These are phyloP conservation scores for Collichthys lucidus DNA, from an alignment of 2,113 vertebrate species.

Conservation along the genomic window DNA sequence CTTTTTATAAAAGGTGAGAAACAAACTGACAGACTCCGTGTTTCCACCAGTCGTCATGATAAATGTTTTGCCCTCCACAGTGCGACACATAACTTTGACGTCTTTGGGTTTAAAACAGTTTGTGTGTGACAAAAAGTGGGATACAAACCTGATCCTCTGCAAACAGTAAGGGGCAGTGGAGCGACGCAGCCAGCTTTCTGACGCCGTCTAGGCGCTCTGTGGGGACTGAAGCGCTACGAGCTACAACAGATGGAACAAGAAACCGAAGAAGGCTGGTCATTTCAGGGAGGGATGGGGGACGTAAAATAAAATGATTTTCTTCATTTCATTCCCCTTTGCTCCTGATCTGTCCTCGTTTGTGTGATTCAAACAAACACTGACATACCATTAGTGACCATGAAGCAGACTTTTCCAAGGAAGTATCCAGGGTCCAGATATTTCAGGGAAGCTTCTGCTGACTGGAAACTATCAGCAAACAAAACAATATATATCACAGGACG, in stretches of 20 bases:
- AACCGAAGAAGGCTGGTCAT: background rate
- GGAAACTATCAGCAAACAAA: conserved; percentile 68
- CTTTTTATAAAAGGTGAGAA: background rate
- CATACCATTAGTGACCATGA: conserved; percentile 83
- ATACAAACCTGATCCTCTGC: conserved; percentile 82
- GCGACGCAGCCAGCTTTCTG: conserved; percentile 77
- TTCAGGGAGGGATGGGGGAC: background rate
- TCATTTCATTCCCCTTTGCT: background rate
- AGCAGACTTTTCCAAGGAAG: conserved; percentile 86
- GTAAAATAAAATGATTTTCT: background rate
- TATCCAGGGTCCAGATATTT: conserved; percentile 80
- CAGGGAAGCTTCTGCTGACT: conserved; percentile 76
- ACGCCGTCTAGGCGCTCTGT: conserved; percentile 72
- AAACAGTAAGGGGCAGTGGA: conserved; percentile 81
- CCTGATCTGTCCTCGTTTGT: background rate
- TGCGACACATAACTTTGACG: background rate
- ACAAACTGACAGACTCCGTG: too few species aligned
- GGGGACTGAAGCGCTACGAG: conserved; percentile 69
- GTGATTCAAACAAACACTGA: background rate
- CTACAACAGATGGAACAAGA: conserved; percentile 50
- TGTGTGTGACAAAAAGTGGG: background rate
- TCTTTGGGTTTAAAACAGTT: background rate
- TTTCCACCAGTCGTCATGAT: background rate
- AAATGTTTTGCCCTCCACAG: background rate
- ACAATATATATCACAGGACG: conserved; percentile 2